These are phyloP conservation scores for Schizaphis graminum DNA, from an alignment of 2,888 invertebrate species.

Conservation along the genomic window DNA sequence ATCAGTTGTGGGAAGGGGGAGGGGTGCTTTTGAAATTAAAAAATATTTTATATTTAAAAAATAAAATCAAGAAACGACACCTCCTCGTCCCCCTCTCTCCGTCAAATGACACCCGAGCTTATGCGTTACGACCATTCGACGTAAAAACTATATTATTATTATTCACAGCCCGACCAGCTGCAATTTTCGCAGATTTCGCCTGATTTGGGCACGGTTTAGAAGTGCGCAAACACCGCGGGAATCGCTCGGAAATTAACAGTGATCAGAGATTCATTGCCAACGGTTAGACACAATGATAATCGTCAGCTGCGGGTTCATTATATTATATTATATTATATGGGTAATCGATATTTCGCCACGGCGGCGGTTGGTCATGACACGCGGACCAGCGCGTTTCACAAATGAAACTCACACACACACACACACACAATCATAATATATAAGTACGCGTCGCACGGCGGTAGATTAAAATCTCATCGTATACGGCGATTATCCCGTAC, in stretches of 20 bases:
- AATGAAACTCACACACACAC: background rate
- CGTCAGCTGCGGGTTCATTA: background rate
- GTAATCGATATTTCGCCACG: slow-evolving; percentile 56
- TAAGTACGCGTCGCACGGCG: slow-evolving; percentile 26
- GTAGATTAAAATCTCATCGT: slow-evolving; percentile 25
- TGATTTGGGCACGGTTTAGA: slow-evolving; percentile 3
- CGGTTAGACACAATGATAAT: background rate
- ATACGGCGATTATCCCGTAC: background rate
- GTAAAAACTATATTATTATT: background rate
- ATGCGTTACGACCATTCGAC: background rate
- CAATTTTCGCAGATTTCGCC: background rate
- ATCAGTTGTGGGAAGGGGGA: background rate
- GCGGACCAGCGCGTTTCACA: background rate
- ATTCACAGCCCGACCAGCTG: background rate
- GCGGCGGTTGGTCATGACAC: slow-evolving; percentile 52
- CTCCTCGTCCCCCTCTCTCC: fast-evolving
- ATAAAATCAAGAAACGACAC: background rate
- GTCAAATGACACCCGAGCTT: background rate
- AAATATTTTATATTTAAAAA: too few relatives aligned
- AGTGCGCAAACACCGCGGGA: background rate
- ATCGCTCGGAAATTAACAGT: slow-evolving; percentile 7
- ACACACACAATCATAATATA: background rate
- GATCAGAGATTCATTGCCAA: slow-evolving; percentile 53
- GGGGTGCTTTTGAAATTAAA: background rate
- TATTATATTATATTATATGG: background rate